Evolutionary conservation across 1,140 invertebrate genomes (phyloP).

Genomic region (Pseudomyrmex gracilis): DNA sequence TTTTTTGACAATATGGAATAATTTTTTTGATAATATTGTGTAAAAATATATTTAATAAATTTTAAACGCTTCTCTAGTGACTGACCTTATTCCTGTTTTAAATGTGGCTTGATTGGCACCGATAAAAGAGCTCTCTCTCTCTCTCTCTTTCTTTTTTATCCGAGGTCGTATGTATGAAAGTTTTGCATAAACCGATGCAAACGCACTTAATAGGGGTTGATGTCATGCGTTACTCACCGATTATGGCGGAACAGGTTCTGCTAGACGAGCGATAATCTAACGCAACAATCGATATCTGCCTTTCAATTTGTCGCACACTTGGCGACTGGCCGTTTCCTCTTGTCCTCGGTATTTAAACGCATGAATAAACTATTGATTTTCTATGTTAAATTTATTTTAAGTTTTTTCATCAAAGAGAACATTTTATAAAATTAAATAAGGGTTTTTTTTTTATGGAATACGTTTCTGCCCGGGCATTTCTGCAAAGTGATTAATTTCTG

Average conservation of each 20-base stretch:
- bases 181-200: constrained; percentile 42
- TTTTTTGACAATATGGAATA: no score
- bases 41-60: not conserved
- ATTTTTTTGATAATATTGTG: no score
- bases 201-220: constrained; percentile 52
- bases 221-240: constrained; percentile 67
- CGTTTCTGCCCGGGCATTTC: not conserved
- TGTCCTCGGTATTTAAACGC: constrained; percentile 22
- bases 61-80: not conserved
- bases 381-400: not conserved
- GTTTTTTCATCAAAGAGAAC: not conserved
- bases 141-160: no score
- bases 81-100: constrained; percentile 20
- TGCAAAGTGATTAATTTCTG: not conserved
- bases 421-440: not conserved
- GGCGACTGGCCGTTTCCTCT: not conserved
- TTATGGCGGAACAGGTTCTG: constrained; percentile 57
- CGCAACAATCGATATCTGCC: constrained; percentile 38
- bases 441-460: not conserved
- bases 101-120: not conserved
- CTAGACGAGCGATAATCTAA: constrained; percentile 45
- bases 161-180: constrained; percentile 31
- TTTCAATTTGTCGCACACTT: constrained; percentile 43
- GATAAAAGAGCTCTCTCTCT: constrained; percentile 36
- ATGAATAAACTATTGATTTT: constrained; percentile 14